phyloP scores from a whole-genome alignment of 2,888 invertebrate genomes.

The Flabesymbios commensalis region DNA sequence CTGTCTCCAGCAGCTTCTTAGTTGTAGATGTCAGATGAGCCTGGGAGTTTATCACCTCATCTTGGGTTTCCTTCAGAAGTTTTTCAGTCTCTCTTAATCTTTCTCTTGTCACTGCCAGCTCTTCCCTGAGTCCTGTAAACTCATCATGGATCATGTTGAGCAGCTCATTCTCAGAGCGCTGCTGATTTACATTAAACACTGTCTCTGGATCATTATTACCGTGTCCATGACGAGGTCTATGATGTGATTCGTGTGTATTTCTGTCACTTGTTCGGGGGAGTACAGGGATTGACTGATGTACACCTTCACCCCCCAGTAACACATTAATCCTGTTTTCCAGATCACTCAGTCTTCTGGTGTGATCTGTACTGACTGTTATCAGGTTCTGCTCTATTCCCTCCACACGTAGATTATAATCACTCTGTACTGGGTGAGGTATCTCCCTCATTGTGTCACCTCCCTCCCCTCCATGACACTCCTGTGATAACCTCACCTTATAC shows the following conservation, averaged over 20 bases:
- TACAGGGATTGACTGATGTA: neutral
- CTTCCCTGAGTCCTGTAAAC: conserved; percentile 19
- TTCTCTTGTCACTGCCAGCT: neutral
- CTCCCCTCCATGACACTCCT: neutral
- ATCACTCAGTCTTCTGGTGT: conserved; percentile 9
- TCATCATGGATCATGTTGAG: conserved; percentile 22
- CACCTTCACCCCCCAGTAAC: neutral
- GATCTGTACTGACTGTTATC: conserved; percentile 9
- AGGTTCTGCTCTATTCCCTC: conserved; percentile 77
- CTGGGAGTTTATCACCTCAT: conserved; percentile 14
- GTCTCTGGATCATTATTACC: neutral
- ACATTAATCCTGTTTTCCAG: conserved; percentile 19
- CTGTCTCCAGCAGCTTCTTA: conserved; percentile 4
- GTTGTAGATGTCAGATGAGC: conserved; percentile 7
- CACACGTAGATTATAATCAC: conserved; percentile 96
- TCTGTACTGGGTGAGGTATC: conserved; percentile 90
- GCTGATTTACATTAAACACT: conserved; percentile 1
- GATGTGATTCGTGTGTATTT: neutral
- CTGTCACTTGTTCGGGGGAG: neutral
- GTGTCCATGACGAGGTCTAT: neutral
- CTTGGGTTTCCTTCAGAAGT: conserved; percentile 5
- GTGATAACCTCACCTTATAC: neutral
- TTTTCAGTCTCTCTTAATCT: conserved; percentile 7
- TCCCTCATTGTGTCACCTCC: neutral
- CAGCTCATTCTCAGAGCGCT: conserved; percentile 20